Evolutionary conservation across 1,140 invertebrate species (phyloP), one percentile per base, ranked within the genome.

Genomic region (Lepidurus apus): DNA sequence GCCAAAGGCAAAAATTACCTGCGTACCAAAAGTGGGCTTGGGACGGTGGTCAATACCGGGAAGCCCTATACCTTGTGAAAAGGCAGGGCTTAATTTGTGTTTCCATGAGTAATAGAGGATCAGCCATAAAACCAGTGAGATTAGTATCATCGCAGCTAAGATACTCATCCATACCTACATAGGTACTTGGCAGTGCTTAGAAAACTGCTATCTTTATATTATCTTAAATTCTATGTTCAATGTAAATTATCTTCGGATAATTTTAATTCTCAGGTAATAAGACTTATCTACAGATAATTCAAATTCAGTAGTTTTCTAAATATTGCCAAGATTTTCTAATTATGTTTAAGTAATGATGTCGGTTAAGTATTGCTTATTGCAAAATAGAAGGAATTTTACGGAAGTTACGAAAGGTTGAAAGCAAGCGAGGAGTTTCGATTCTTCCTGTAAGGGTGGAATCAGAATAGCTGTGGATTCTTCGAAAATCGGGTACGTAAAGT

Each of bases 401-500:
- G 6, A n/a, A 21, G 53, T 21, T 17, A n/a, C 77, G 65, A 84
- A 83, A 34, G 84, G 84, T 47, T 81, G 73, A n/a, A 83, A 81
- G 65, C 84, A 82, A 13, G 84, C 83, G 0, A 82, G 79, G 11
- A 84, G 76, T 75, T 84, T 83, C 45, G 81, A 80, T 11, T 81
- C 78, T 76, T 81, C 81, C 5, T 75, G 76, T n/a, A 83, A 82
- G 9, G 83, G 76, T 21, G 83, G 84, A 77, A 84, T 83, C 5
- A 84, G 80, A 77, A 84, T 84, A 42, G 81, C 81, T 13, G 82
- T 80, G 3, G 83, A 82, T 65, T 84, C 84, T 73, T 84, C 81
- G 76, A 83, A 82, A 79, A 85, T 86, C 6, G 85, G 82, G 9
- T 83, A 80, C 1, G 85, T 86, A 81, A 87, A 87, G 78, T 86